Evolutionary conservation across 2,888 invertebrate species (phyloP).

Genomic region (Drosophila lutescens): DNA sequence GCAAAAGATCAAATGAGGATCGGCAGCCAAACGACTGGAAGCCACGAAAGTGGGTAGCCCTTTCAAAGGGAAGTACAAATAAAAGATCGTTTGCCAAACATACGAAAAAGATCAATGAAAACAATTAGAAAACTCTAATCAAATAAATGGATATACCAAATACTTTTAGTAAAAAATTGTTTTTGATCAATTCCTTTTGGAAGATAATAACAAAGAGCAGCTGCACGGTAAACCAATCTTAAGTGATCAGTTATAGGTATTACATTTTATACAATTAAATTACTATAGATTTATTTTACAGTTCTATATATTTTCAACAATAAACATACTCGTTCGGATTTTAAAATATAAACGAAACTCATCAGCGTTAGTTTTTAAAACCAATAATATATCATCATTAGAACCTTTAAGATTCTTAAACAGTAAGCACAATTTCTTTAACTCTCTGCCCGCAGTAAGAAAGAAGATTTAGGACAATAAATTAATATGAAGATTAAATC

Average conservation of each 20-base stretch:
- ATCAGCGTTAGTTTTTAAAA: no score
- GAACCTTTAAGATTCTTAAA: no score
- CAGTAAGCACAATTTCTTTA: no score
- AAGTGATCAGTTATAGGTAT: neutral
- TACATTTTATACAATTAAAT: no score
- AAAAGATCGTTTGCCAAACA: slow-evolving; percentile 14
- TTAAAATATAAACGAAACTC: no score
- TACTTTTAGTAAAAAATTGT: neutral
- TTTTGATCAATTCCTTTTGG: neutral
- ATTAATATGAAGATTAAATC: slow-evolving; percentile 2
- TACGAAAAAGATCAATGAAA: slow-evolving; percentile 12
- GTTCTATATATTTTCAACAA: no score
- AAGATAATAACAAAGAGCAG: neutral
- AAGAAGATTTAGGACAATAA: no score
- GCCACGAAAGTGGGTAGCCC: slow-evolving; percentile 23
- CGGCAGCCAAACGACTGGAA: slow-evolving; percentile 32
- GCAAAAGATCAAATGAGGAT: slow-evolving; percentile 31
- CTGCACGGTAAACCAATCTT: neutral
- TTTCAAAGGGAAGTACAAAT: slow-evolving; percentile 9
- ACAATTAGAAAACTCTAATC: neutral
- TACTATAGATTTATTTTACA: no score
- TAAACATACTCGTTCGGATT: no score
- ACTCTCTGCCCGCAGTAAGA: neutral
- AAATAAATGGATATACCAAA: neutral
- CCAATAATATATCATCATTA: neutral